Evolutionary conservation across 1,140 invertebrate species (phyloP), one percentile per base, ranked within the genome.

Genomic region (Conus betulinus): DNA sequence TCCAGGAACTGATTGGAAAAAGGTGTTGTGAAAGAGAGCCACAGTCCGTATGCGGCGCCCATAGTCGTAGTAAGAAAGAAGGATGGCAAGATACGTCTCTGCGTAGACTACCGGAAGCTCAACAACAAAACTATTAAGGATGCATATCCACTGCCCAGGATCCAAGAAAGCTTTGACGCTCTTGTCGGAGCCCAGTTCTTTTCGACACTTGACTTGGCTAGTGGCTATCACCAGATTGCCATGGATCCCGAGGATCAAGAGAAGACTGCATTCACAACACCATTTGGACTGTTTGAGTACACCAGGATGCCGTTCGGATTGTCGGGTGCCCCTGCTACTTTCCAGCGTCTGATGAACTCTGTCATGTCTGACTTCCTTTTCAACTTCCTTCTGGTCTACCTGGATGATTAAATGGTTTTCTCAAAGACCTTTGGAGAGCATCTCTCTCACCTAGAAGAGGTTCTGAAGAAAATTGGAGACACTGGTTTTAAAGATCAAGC

Each of bases 301-400:
- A 90, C 84, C 1, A 78, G 89, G 6, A 85, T 92, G 83, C 90
- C 91, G 25, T 94, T 93, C 89, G 91, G 92, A 20, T 85, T 94
- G 13, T 86, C 67, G 74, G 93, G 91, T 84, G 87, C 87, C n/a
- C 91, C 93, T 0, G 91, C 87, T 0, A 91, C 91, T 4, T 94
- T 94, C 87, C 87, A 93, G 86, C 79, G 93, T 85, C 86, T 91
- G 13, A 93, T 94, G 85, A 85, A 91, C 20, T 17, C 17, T 3
- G 79, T 81, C 17, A 81, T 81, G 79, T 81, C 79, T 15, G 79
- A 81, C 27, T 52, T 81, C 15, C 52, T 81, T n/a, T 81, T 81
- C 39, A 52, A 81, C 25, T 81, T 53, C 39, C 79, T 81, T 8
- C 39, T 81, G 79, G 79, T 81, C 8, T 81, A 81, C 79, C 79